Base-by-base conservation (phyloP, 2,888 invertebrate species). In the Himalopsyche kuldschensis region DNA sequence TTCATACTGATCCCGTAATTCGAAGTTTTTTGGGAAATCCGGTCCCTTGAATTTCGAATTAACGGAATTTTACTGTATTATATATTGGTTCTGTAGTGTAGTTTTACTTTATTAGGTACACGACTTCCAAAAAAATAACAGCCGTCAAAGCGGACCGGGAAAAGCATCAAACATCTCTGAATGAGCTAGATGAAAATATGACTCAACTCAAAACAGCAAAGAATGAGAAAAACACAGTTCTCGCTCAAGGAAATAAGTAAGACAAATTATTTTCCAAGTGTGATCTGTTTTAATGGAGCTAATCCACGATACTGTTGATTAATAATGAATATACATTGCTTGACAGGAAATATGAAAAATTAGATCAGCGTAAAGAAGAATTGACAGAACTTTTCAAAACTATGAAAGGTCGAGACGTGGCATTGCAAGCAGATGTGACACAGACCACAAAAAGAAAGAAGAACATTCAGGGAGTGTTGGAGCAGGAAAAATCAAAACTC, bases 391-490 rank as follows among this genome's bases (percentile, higher is more conserved):
- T 93, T 77, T 92, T 95, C 80, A 93, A 94, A 83, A 91, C 90
- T 2, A 93, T 94, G 75, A 95, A 95, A 87, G 94, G 93, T 84
- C 93, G 94, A 88, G 94, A 94, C 85, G 93, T 94, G 0, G 91
- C 93, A 31, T 89, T 94, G 0, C 93, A 94, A 87, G 94, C 94
- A 0, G 95, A 95, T 80, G 93, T 94, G 88, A 92, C 93, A 0
- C 94, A 94, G 86, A 92, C 93, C 0, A 96, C 95, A 87, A 95
- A 94, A 87, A 94, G 95, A 86, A 93, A 95, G 85, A 97, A 96
- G 88, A 95, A 95, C 88, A 92, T 95, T 35, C 94, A 95, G 85
- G 93, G 94, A 78, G 91, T 94, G 20, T 89, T 96, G 1, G 94
- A 93, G 83, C 92, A 93, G 88, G 94, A 95, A 88, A 93, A 92